phyloP scores from a whole-genome alignment of 1,140 invertebrate species.

The Drosophila baimaii region DNA sequence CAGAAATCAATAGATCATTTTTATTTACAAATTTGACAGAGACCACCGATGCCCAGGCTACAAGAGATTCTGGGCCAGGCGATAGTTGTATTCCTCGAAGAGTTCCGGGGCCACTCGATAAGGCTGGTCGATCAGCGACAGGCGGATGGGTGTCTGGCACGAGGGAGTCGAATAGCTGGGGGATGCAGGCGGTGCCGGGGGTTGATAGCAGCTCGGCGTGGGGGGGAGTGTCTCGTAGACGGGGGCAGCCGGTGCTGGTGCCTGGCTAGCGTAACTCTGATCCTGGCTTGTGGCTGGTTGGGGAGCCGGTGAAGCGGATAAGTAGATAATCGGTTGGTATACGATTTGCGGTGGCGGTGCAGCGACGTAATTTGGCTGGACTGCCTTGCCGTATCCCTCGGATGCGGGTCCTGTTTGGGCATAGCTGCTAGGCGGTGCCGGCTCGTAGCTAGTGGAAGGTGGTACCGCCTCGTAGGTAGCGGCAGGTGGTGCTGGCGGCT shows the following conservation, averaged over 20 bases:
- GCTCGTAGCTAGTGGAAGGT: conserved; percentile 25
- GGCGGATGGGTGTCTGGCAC: conserved; percentile 54
- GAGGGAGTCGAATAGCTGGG: conserved; percentile 39
- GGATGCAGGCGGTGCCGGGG: conserved; percentile 1
- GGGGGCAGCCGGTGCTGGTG: conserved; percentile 5
- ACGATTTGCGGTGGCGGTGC: conserved; percentile 61
- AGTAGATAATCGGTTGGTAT: conserved; percentile 73
- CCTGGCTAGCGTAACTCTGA: conserved; percentile 16
- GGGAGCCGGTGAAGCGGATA: conserved; percentile 33
- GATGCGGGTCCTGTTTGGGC: conserved; percentile 1
- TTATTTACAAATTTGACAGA: conserved; percentile 62
- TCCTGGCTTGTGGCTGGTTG: conserved; percentile 16
- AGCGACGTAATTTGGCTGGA: conserved; percentile 28
- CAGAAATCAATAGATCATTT: conserved; percentile 48
- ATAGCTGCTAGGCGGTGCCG: conserved; percentile 23
- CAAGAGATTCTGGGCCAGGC: conserved; percentile 43
- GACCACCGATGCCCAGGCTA: conserved; percentile 26
- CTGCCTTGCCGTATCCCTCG: conserved; percentile 42
- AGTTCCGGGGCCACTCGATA: conserved; percentile 75
- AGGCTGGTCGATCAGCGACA: conserved; percentile 69
- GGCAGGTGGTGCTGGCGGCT: conserved; percentile 8
- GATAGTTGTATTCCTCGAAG: conserved; percentile 69
- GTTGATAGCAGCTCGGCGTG: conserved; percentile 20
- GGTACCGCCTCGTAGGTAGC: neutral
- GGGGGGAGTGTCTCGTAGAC: conserved; percentile 31